These are phyloP conservation scores for Intellagama lesueurii DNA, from an alignment of 2,797 vertebrate species.

Conservation along the genomic window DNA sequence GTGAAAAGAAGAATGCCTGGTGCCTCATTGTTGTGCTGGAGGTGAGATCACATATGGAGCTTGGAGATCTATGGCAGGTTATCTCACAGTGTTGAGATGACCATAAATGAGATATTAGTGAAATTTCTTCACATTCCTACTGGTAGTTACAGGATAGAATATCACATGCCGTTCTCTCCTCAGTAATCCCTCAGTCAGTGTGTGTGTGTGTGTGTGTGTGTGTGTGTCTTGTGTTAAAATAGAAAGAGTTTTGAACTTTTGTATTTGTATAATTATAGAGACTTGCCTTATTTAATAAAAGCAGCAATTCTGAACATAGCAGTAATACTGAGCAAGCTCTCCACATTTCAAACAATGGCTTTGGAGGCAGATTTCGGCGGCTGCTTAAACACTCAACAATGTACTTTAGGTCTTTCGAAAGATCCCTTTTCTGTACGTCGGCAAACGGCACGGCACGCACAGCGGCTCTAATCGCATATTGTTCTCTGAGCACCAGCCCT, in stretches of 20 bases:
- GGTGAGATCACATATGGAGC: neutral
- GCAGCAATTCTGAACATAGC: constrained; percentile 59
- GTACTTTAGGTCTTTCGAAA: constrained; percentile 70
- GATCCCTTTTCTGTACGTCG: constrained; percentile 63
- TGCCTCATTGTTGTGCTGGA: neutral
- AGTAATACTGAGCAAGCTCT: constrained; percentile 45
- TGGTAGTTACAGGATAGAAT: neutral
- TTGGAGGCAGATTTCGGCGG: constrained; percentile 59
- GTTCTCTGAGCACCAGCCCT: constrained; percentile 82
- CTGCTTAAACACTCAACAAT: constrained; percentile 66
- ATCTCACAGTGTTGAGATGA: too few species aligned
- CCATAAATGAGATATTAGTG: too few species aligned
- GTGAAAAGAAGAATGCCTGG: too few species aligned
- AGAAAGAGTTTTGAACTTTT: constrained; percentile 60
- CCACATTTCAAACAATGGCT: constrained; percentile 67
- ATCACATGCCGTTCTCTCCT: neutral
- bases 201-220: constrained; percentile 40
- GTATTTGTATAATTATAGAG: constrained; percentile 64
- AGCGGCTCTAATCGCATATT: constrained; percentile 82
- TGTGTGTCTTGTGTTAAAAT: constrained; percentile 20
- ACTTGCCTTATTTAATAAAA: constrained; percentile 76
- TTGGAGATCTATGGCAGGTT: too few species aligned
- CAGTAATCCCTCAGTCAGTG: constrained; percentile 1
- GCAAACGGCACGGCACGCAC: constrained; percentile 73
- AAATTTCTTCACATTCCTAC: too few species aligned